A percentile compares a stretch with the other conserved stretches of the same genome.
Conservation (phyloP, 2,113 vertebrate species). For the Furnarius figulus region DNA sequence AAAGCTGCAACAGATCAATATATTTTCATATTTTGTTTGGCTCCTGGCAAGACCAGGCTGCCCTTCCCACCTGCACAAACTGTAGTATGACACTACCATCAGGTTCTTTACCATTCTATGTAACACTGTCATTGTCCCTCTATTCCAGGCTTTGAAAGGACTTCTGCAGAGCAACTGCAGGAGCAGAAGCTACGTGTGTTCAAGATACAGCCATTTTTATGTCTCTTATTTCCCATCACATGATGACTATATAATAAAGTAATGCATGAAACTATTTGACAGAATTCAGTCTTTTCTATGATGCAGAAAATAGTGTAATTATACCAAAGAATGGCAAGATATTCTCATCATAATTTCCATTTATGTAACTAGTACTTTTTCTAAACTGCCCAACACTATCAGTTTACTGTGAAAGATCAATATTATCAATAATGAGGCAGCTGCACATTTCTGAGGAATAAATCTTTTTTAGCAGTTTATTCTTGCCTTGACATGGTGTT, state of each 20-base stretch:
- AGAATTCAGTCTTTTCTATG: not conserved
- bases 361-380: not conserved
- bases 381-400: not conserved
- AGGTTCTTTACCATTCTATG: not conserved
- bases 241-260: not conserved
- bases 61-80: not conserved
- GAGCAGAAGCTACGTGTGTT: not conserved
- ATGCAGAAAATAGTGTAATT: not conserved
- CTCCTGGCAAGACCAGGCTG: not conserved
- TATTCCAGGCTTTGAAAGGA: not conserved
- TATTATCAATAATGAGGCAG: not conserved
- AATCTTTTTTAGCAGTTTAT: not conserved
- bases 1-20: not conserved
- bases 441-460: not conserved
- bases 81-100: not conserved
- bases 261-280: not conserved
- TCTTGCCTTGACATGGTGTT: not conserved
- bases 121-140: not conserved
- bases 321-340: not conserved
- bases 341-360: not conserved
- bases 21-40: not conserved
- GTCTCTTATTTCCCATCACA: not conserved
- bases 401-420: not conserved
- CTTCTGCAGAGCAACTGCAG: not conserved
- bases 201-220: not conserved